Evolutionary conservation across 1,140 invertebrate genomes (phyloP).

Genomic region (Hypsibius dujardini): DNA sequence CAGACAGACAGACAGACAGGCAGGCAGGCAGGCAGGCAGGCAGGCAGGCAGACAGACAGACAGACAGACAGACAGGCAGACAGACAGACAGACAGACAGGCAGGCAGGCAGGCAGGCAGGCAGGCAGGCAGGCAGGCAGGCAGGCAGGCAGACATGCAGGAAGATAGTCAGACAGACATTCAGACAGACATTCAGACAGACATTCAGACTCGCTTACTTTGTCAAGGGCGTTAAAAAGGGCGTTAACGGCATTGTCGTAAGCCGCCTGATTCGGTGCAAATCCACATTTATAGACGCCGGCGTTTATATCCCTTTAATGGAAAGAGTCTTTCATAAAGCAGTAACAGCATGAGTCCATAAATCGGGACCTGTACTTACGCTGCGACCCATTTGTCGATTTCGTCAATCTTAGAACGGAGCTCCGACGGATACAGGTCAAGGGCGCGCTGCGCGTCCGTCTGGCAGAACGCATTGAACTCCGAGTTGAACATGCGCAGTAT

Average conservation of each 20-base stretch:
- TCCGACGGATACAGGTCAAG: conserved; percentile 29
- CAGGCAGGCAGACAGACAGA: too few relatives aligned
- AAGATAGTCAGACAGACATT: background rate
- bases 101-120: too few relatives aligned
- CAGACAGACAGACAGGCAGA: too few relatives aligned
- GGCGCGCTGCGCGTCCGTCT: conserved; percentile 27
- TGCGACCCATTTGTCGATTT: conserved; percentile 29
- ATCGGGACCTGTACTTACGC: too few relatives aligned
- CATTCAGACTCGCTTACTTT: conserved; percentile 27
- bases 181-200: conserved; percentile 3
- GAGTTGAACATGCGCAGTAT: conserved; percentile 32
- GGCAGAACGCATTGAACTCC: conserved; percentile 31
- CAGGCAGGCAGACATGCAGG: background rate
- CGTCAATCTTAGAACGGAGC: conserved; percentile 27
- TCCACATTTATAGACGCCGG: conserved; percentile 30
- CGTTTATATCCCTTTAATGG: conserved; percentile 29
- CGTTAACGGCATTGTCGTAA: conserved; percentile 26
- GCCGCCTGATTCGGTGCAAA: conserved; percentile 30
- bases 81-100: too few relatives aligned
- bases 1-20: too few relatives aligned
- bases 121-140: too few relatives aligned
- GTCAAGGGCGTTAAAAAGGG: conserved; percentile 28
- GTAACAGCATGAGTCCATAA: too few relatives aligned
- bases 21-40: too few relatives aligned
- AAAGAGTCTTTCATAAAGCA: too few relatives aligned